Evolutionary conservation across 1,140 invertebrate species (phyloP).

Genomic region (Cydia splendana): DNA sequence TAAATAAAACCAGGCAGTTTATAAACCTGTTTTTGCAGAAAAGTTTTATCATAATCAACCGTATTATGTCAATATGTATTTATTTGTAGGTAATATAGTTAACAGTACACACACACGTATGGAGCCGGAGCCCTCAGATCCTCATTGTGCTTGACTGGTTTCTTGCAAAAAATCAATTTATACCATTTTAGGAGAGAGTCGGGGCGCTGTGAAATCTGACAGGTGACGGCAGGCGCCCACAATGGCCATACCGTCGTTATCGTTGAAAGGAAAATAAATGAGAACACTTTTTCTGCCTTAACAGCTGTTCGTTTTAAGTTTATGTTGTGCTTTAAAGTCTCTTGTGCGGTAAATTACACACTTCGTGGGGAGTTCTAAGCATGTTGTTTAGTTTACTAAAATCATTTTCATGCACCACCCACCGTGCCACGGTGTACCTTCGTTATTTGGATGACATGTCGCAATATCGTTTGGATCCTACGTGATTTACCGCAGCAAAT

Average conservation of each 20-base stretch:
- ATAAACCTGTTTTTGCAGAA: no score
- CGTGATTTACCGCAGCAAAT: slow-evolving; percentile 44
- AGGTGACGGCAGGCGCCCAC: slow-evolving; percentile 64
- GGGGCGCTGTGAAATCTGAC: slow-evolving; percentile 63
- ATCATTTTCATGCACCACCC: neutral
- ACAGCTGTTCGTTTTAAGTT: slow-evolving; percentile 52
- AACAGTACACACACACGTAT: neutral
- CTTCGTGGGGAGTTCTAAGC: slow-evolving; percentile 42
- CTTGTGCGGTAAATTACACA: neutral
- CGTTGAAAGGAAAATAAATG: slow-evolving; percentile 71
- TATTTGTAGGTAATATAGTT: neutral
- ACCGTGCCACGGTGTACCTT: slow-evolving; percentile 44
- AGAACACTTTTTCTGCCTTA: slow-evolving; percentile 65
- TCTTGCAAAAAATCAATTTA: slow-evolving; percentile 43
- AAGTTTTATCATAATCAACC: no score
- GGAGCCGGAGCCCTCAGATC: neutral
- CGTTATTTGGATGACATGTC: slow-evolving; percentile 41
- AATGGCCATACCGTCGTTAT: slow-evolving; percentile 65
- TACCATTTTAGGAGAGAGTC: slow-evolving; percentile 44
- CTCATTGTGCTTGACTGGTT: neutral
- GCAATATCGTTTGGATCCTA: slow-evolving; percentile 40
- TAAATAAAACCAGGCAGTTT: no score
- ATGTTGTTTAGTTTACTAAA: slow-evolving; percentile 41
- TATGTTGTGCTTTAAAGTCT: slow-evolving; percentile 44
- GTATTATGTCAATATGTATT: neutral